Base-by-base conservation (phyloP, 1,140 invertebrate species). In the Trichonephila clavipes region DNA sequence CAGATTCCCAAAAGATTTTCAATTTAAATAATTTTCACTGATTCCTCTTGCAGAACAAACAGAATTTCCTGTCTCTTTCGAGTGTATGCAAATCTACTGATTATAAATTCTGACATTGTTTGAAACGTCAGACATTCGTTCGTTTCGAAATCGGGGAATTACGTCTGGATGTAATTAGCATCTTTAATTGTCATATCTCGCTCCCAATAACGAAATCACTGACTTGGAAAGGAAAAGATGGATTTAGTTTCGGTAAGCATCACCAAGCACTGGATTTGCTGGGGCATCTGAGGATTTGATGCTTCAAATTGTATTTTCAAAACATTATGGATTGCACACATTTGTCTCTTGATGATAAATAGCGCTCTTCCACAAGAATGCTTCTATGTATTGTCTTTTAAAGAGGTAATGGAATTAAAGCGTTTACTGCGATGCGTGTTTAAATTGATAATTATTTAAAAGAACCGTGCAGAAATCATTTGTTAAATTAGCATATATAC, bases 121-220 rank as follows among this genome's bases (percentile, higher is more conserved):
- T 77, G 16, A 77, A 16, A 28, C 28, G 72, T 21, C 28, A 77
- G 14, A 16, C 28, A 34, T 77, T 77, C 6, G 16, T 77, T 40
- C 72, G 72, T 19, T 77, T 77, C 72, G 66, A 69, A 69, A 69
- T 69, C n/a, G 66, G 66, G 18, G 72, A 19, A 40, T 34, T 40
- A 77, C 34, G 28, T 40, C 34, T 34, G 72, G 72, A 28, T 34
- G 24, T 34, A 77, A 77, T 77, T 77, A 77, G 24, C 72, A 77
- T 77, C 72, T 77, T 77, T 77, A 77, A 77, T 77, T 77, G 72
- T 77, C 72, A 77, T 77, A 77, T 77, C 72, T 77, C 16, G 72
- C 18, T 40, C 4, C 34, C 16, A 77, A 18, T 77, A 77, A 77
- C 34, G 72, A 77, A 77, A 40, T 77, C 34, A 77, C 14, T 40